Evolutionary conservation across 2,888 invertebrate genomes (phyloP), one percentile per base, ranked within the genome.

Genomic region (Muscina levida): DNA sequence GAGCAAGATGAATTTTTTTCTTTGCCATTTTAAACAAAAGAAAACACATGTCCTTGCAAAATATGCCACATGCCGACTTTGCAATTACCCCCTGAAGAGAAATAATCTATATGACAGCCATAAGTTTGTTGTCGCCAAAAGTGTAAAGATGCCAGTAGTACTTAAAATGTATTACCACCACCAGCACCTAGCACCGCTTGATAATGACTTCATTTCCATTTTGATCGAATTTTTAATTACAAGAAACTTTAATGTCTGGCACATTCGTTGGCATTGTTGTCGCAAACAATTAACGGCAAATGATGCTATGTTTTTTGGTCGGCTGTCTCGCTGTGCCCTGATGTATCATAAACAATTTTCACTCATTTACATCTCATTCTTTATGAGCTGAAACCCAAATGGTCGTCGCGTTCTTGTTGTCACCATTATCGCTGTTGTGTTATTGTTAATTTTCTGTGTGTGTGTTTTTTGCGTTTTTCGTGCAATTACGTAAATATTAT

Each of bases 321-420:
- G 15, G 17, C 26, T n/a, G 56, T 19, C 37, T n/a, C 39, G 17
- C 17, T 31, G 53, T 31, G 53, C 17, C 15, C 59, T 39, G 26
- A 5, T 71, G 51, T 31, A 6, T 24, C 51, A 56, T 56, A 73
- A 73, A 73, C 31, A 73, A 73, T 46, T 42, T 73, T 31, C 26
- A n/a, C 11, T 73, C 51, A 72, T 72, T 62, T 48, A 39, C 59
- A 62, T 48, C 39, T 65, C 42, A 73, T 73, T 66, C 56, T 31
- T 31, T 42, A 22, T 6, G 42, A 22, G 17, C 19, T 19, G 22
- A 42, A 62, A n/a, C 4, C 39, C 62, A 42, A 42, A 13, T 62
- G n/a, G 62, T 17, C 62, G 42, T 39, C 13, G 42, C 13, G 42
- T 22, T 42, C 19, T 10, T 13, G 42, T 19, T 62, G n/a, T 39